Evolutionary conservation across 2,113 vertebrate species (phyloP).

Genomic region (Dasyprocta punctata): DNA sequence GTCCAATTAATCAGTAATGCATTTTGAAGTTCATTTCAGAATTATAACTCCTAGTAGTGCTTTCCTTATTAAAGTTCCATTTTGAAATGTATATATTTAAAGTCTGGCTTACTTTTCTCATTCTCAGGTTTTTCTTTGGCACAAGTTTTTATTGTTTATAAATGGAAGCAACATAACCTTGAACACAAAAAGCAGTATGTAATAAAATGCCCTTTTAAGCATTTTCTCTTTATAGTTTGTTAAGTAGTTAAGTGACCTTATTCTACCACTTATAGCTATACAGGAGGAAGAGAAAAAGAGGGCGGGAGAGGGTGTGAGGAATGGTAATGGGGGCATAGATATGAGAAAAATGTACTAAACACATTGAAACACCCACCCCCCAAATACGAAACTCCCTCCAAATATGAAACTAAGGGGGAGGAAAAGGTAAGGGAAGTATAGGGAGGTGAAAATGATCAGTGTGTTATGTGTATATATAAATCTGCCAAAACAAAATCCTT

Average conservation of each 20-base stretch:
- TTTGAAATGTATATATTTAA: background rate
- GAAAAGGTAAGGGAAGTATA: background rate
- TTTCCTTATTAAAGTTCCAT: background rate
- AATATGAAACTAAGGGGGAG: background rate
- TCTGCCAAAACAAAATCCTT: background rate
- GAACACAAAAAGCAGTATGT: background rate
- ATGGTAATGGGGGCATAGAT: background rate
- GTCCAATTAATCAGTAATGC: constrained; percentile 58
- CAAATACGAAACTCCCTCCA: background rate
- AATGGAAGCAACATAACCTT: background rate
- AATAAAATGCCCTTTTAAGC: background rate
- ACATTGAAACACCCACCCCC: background rate
- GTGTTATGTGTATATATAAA: background rate
- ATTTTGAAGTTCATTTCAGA: constrained; percentile 60
- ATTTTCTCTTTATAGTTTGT: background rate
- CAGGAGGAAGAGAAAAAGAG: background rate
- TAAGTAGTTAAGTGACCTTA: background rate
- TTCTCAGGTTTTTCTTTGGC: background rate
- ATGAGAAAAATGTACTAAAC: background rate
- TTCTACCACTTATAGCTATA: background rate
- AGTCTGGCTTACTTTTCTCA: background rate
- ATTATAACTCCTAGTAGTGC: constrained; percentile 20
- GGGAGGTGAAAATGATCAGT: background rate
- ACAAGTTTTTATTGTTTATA: constrained; percentile 18
- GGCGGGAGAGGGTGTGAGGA: background rate